Base-by-base conservation (phyloP, 92 coral and sea anemone species). In the Virgularia gustaviana region DNA sequence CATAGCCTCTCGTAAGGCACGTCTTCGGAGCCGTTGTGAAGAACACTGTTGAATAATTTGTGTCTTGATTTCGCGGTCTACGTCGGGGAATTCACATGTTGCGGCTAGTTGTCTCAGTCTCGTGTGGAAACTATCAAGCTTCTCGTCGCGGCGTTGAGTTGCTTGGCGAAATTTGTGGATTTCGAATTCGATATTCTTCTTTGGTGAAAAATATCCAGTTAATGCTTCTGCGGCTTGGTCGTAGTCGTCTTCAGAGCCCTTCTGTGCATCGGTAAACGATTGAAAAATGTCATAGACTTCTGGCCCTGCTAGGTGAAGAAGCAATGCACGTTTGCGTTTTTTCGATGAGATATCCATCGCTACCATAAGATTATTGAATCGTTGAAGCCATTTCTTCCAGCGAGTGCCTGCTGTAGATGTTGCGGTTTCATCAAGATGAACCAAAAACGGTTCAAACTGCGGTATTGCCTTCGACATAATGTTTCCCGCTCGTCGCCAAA, bases 131-230 rank as follows among this genome's bases (percentile, higher is more conserved):
- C 18, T 47, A 47, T 5, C 55, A 25, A 47, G 55, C 15, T 4
- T 47, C 22, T 47, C 55, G 55, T 47, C 55, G 55, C 20, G 55
- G 22, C 55, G 55, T 25, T 47, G 55, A 15, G 18, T 47, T 39
- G 8, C 45, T 15, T 7, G 45, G 8, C 45, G 45, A 39, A 39
- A 39, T 39, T 39, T 39, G 45, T 47, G 55, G 55, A 47, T 47
- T 47, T 47, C 55, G 22, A 47, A 47, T 47, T 47, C 55, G 18
- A 47, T 47, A 15, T 47, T 47, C 55, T 47, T 47, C 55, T 47
- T 47, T 5, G 55, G 55, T 25, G 55, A 47, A 47, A 47, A 47
- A 15, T 4, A 47, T 4, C 20, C 55, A 5, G 55, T 47, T 47
- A 47, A 15, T 15, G 55, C 45, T 39, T 39, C 9, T 7, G 15